These are phyloP conservation scores for Toxostoma redivivum DNA, from an alignment of 2,113 vertebrate genomes.

Conservation along the genomic window DNA sequence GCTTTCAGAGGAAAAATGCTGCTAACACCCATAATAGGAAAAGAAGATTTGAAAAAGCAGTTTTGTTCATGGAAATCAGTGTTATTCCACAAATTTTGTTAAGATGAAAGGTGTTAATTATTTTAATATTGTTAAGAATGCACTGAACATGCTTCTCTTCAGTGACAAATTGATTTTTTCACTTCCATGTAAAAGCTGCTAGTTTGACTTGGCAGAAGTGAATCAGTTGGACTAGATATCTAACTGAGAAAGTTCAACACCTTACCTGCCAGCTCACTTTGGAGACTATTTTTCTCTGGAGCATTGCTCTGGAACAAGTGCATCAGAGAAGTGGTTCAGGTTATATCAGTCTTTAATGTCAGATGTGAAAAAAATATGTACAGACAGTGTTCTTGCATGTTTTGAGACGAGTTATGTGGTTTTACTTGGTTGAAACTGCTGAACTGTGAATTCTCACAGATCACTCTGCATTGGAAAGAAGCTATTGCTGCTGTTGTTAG, in stretches of 20 bases:
- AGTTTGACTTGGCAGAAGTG: not conserved
- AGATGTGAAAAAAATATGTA: not conserved
- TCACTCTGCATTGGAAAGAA: not conserved
- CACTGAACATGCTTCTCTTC: not conserved
- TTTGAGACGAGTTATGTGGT: not conserved
- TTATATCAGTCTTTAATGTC: not conserved
- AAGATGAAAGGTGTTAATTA: not conserved
- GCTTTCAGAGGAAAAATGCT: not conserved
- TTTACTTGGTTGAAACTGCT: not conserved
- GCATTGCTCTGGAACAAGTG: not conserved
- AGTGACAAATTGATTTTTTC: not conserved
- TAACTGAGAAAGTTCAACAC: not conserved
- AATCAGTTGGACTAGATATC: not conserved
- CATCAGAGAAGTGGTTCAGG: not conserved
- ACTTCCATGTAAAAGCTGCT: not conserved
- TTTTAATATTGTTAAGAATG: not conserved
- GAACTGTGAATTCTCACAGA: not conserved
- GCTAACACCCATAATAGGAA: not conserved
- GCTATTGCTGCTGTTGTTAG: not conserved
- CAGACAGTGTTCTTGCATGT: not conserved
- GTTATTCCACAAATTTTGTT: not conserved
- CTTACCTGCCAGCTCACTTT: not conserved
- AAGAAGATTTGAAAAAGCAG: slow-evolving; percentile 19
- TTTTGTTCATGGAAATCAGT: slow-evolving; percentile 6
- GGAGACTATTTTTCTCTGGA: not conserved